These are phyloP conservation scores for Garrulus glandarius DNA, from an alignment of 2,797 vertebrate genomes.

Conservation along the genomic window DNA sequence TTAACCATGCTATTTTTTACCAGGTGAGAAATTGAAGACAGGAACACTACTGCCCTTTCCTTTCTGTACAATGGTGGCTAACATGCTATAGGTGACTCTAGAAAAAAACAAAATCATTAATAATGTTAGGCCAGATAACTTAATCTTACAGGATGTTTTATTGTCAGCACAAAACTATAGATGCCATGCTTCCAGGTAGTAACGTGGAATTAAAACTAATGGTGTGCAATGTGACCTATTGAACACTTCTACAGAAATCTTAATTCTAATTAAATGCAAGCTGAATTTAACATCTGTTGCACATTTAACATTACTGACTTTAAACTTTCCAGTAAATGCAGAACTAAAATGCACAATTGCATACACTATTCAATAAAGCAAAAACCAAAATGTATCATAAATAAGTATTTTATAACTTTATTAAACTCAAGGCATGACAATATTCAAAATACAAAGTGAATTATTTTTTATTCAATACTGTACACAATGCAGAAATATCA, in stretches of 20 bases:
- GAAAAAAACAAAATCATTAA: neutral
- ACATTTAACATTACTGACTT: neutral
- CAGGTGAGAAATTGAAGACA: neutral
- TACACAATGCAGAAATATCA: slow-evolving; percentile 91
- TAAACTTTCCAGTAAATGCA: neutral
- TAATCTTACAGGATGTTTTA: neutral
- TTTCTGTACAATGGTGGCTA: neutral
- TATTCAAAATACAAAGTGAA: slow-evolving; percentile 88
- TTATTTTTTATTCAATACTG: slow-evolving; percentile 93
- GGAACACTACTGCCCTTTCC: neutral
- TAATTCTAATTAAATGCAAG: neutral
- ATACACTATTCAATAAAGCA: slow-evolving; percentile 22
- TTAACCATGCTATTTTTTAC: neutral
- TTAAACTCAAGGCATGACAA: slow-evolving; percentile 86
- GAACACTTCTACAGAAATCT: neutral
- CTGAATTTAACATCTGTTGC: neutral
- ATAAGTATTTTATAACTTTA: slow-evolving; percentile 90
- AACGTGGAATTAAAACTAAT: neutral
- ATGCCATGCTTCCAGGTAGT: neutral
- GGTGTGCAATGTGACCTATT: neutral
- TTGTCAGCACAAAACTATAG: neutral
- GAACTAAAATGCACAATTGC: neutral
- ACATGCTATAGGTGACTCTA: neutral
- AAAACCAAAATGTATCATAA: slow-evolving; percentile 82
- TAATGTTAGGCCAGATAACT: neutral